Percentiles rank a stretch among this genome's conserved stretches.
Conservation (phyloP, 2,113 vertebrate species). For the Hydrochoerus hydrochaeris region DNA sequence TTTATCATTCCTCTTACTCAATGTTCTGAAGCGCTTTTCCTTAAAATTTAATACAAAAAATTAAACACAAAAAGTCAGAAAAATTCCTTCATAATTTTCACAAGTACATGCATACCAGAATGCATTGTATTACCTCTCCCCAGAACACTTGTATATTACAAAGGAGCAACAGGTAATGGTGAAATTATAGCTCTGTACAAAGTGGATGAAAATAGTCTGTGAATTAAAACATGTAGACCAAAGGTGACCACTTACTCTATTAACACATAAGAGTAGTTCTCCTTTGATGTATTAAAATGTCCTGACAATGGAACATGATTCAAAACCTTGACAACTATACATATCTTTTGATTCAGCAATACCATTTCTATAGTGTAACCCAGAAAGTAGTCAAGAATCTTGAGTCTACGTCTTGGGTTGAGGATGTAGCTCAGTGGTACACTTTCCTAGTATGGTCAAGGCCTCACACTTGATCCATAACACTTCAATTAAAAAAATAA, state of each 20-base stretch:
- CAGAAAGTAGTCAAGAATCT: background rate
- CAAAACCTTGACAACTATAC: background rate
- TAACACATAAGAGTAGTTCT: background rate
- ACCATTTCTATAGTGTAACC: background rate
- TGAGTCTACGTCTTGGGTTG: background rate
- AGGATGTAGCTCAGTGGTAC: too few relatives aligned
- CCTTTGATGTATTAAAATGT: conserved; percentile 33
- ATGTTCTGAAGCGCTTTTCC: background rate
- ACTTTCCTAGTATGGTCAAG: background rate
- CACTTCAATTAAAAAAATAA: background rate
- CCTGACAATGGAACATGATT: background rate
- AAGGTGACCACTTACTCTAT: background rate
- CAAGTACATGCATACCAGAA: background rate
- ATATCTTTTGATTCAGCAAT: background rate
- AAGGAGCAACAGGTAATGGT: background rate
- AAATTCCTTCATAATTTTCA: conserved; percentile 1
- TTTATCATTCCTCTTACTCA: background rate
- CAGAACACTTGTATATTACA: background rate
- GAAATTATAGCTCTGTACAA: background rate
- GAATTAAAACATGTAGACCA: conserved; percentile 13
- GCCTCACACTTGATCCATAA: background rate
- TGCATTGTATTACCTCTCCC: background rate
- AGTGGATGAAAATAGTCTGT: background rate
- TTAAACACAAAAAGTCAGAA: conserved; percentile 59
- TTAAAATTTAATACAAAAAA: conserved; percentile 38